Base-by-base conservation (phyloP, 2,113 vertebrate species). In the Nesoenas mayeri region DNA sequence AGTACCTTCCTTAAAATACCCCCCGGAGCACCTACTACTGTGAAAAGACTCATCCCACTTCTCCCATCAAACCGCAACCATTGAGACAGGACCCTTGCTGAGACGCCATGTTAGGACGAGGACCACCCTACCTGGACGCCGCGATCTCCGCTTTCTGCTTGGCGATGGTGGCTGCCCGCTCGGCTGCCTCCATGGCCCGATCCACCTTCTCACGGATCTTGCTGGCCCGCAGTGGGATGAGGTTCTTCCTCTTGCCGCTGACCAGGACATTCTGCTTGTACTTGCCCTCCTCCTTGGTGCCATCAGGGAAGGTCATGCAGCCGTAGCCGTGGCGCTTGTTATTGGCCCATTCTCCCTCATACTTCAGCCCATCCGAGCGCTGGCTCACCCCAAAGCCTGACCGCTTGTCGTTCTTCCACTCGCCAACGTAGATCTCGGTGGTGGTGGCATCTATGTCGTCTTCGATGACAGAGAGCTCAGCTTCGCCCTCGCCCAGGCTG, bases 131-230 rank as follows among this genome's bases (percentile, higher is more conserved):
- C 99, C 99, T 99, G 91, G 99, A 99, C 13, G 99, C 98, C 1
- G 99, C 99, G 7, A 99, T 99, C 98, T 99, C 99, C 0, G 99
- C 99, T 85, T 99, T 99, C 98, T 99, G 99, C 97, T 99, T 99
- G 97, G 99, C 99, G n/a, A 99, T 98, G 96, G 99, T 99, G 44
- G 99, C 98, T 0, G 99, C 99, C 91, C 99, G 98, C 97, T 99
- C 99, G 0, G 99, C 99, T 1, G 99, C 98, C 88, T 99, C 99
- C 5, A 99, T 96, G 0, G 99, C 99, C 2, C 99, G 98, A 96
- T 99, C 99, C 97, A 99, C 99, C 98, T 99, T 99, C 98, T 99
- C 99, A 1, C 99, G 97, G 98, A 99, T 99, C 97, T 99, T 99
- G 98, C 99, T 99, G 97, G 99, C 99, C 29, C 99, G 97, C 96